These are phyloP conservation scores for Hoplostethus atlanticus DNA, from an alignment of 2,797 vertebrate species.

Conservation along the genomic window DNA sequence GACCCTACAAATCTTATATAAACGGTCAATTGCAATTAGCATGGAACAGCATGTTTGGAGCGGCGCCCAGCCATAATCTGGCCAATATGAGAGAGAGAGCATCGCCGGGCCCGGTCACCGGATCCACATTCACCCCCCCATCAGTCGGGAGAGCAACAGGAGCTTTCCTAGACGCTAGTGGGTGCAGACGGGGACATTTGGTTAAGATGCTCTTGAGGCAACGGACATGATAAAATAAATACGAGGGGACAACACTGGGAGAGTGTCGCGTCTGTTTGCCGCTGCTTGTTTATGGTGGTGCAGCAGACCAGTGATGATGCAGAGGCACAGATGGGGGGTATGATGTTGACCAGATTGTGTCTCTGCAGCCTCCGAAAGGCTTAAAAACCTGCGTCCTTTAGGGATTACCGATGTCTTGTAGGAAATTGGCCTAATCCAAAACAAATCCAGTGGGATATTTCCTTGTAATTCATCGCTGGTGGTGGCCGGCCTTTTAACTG, in stretches of 20 bases:
- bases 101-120: conserved; percentile 24
- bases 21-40: conserved; percentile 55
- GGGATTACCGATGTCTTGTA: conserved; percentile 71
- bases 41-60: conserved; percentile 26
- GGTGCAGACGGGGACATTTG: neutral
- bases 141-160: neutral
- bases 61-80: conserved; percentile 37
- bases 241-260: neutral
- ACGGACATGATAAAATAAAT: neutral
- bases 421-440: conserved; percentile 78
- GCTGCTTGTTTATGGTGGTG: neutral
- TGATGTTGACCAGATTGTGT: conserved; percentile 71
- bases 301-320: conserved; percentile 26
- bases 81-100: conserved; percentile 43
- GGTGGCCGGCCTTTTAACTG: conserved; percentile 57
- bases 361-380: conserved; percentile 46
- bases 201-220: neutral
- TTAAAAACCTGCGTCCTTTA: conserved; percentile 57
- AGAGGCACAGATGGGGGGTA: conserved; percentile 54
- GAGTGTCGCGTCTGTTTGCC: neutral
- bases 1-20: conserved; percentile 38
- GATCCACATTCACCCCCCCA: conserved; percentile 36
- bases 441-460: conserved; percentile 64
- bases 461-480: conserved; percentile 46
- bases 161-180: neutral